Base-by-base conservation (phyloP, 2,888 invertebrate species). In the Scrobipalpa atriplicella region DNA sequence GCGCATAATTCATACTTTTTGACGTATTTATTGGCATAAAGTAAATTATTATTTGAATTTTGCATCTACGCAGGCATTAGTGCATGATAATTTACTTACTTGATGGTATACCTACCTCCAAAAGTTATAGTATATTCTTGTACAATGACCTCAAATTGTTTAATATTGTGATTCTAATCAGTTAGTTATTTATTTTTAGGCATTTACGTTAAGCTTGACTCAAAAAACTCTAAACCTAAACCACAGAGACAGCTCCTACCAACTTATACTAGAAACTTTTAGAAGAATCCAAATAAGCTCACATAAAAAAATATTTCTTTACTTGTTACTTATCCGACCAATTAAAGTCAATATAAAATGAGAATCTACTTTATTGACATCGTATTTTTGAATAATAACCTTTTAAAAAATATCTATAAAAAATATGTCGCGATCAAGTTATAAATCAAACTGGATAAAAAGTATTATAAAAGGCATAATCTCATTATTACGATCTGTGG, bases 391-490 rank as follows among this genome's bases (percentile, higher is more conserved):
- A 21, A 13, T 18, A 56, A 21, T 56, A 13, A 29, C 54, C 54
- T 56, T 56, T 21, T 2, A 21, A 58, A 43, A 41, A 13, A 11
- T 18, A 36, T 5, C 38, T 13, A 61, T 66, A 66, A 66, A 47
- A n/a, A 66, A 61, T 51, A 29, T 66, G 54, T 60, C 61, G 43
- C 47, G 47, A 66, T 68, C 64, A 77, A 78, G 73, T 77, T 71
- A 87, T 90, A 90, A 90, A 91, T 90, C 90, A 90, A 81, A 70
- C 71, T 75, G 86, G 87, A 86, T 90, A 80, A 87, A 84, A 81
- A 77, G 77, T 76, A 73, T 70, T 72, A 87, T 10, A 54, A 21
- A 29, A 16, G 58, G 13, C 29, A 36, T 58, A 89, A 90, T 89
- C 88, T 84, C 85, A 86, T 80, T 82, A 83, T 83, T 81, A 81